Evolutionary conservation across 2,888 invertebrate species (phyloP).

Genomic region (Hemicrepidius hirtus): DNA sequence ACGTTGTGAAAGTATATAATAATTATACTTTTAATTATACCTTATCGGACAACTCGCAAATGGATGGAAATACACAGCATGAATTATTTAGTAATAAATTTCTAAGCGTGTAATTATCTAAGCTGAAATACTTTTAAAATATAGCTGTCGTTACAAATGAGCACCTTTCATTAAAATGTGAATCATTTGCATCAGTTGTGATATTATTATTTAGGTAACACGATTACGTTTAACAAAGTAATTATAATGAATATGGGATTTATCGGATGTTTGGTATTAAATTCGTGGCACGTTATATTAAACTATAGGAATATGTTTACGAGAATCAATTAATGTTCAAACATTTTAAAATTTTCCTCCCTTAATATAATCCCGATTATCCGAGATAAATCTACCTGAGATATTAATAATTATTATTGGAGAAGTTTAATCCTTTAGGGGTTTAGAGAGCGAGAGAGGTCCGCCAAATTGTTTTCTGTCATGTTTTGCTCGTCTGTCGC

Average conservation of each 20-base stretch:
- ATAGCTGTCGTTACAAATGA: constrained; percentile 54
- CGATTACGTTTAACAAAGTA: constrained; percentile 60
- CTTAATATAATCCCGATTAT: constrained; percentile 11
- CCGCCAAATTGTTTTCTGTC: constrained; percentile 26
- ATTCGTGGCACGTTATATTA: constrained; percentile 28
- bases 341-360: constrained; percentile 2
- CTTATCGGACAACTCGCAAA: constrained; percentile 57
- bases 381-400: constrained; percentile 10
- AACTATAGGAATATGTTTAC: constrained; percentile 59
- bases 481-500: constrained; percentile 24
- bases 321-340: constrained; percentile 58
- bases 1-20: constrained; percentile 56
- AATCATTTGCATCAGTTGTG: constrained; percentile 36
- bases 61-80: constrained; percentile 58
- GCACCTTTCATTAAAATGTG: constrained; percentile 49
- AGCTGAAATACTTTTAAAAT: constrained; percentile 54
- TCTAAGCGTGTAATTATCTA: constrained; percentile 60
- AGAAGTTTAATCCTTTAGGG: constrained; percentile 22
- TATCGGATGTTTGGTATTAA: constrained; percentile 23
- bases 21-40: constrained; percentile 64
- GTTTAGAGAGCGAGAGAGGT: constrained; percentile 10
- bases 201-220: constrained; percentile 54
- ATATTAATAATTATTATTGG: constrained; percentile 28
- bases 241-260: constrained; percentile 49
- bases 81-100: constrained; percentile 61